These are phyloP conservation scores for Platalea minor DNA, from an alignment of 2,797 vertebrate species.

Conservation along the genomic window DNA sequence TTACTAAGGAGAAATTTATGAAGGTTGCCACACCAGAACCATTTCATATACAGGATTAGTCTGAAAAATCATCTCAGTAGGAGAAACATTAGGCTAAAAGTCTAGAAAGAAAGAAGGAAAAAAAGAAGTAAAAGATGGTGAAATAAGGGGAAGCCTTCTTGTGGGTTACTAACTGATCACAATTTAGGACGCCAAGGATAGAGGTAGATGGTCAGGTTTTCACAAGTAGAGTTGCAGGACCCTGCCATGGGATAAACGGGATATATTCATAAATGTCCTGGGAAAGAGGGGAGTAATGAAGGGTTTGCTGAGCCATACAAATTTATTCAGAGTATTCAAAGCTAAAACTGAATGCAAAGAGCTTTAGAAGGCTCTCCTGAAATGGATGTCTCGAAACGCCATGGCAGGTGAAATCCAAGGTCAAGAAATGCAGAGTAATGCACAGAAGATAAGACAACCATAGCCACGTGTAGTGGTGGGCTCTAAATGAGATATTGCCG, in stretches of 20 bases:
- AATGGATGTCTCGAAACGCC: not conserved
- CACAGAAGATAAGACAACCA: not conserved
- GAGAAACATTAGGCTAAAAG: not conserved
- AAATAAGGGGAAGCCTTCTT: not conserved
- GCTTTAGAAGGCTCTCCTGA: not conserved
- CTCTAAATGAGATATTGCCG: not conserved
- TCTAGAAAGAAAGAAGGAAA: not conserved
- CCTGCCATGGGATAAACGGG: not conserved
- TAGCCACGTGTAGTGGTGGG: not conserved
- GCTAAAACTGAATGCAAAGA: not conserved
- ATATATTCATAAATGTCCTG: not conserved
- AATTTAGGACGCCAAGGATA: not conserved
- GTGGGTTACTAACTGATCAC: not conserved
- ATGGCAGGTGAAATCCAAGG: conserved; percentile 6
- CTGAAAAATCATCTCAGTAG: not conserved
- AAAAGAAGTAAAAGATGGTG: not conserved
- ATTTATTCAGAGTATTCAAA: conserved; percentile 35
- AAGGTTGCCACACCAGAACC: not conserved
- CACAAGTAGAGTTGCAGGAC: not conserved
- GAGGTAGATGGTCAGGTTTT: not conserved
- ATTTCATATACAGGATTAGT: not conserved
- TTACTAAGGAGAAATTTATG: not conserved
- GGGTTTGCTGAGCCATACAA: conserved; percentile 17
- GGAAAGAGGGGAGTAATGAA: not conserved
- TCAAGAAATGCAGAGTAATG: not conserved